These are phyloP conservation scores for Julus scandinavius DNA, from an alignment of 2,888 invertebrate genomes.

Conservation along the genomic window DNA sequence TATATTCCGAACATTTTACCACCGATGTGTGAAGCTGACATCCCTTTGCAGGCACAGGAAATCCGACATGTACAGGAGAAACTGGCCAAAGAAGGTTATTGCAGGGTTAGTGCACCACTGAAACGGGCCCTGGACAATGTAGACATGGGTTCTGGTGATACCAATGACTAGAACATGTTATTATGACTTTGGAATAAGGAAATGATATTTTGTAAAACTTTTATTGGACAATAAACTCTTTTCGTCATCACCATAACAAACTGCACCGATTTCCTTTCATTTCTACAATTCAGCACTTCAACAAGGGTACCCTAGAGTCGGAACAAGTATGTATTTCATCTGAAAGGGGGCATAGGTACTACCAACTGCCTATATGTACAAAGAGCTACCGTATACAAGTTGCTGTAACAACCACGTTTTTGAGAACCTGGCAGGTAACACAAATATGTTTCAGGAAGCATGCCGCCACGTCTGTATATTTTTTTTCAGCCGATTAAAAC, in stretches of 20 bases:
- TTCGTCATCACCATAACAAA: neutral
- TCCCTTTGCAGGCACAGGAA: conserved; percentile 55
- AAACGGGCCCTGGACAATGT: conserved; percentile 48
- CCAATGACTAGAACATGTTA: neutral
- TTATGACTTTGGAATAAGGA: neutral
- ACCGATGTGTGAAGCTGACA: conserved; percentile 55
- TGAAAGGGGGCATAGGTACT: neutral
- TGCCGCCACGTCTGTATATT: no score
- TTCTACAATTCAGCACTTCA: neutral
- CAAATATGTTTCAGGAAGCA: no score
- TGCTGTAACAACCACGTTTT: neutral
- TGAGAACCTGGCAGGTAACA: no score
- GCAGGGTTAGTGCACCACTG: conserved; percentile 25
- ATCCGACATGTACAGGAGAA: conserved; percentile 52
- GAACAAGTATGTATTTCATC: neutral
- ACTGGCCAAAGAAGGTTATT: conserved; percentile 53
- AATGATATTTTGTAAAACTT: neutral
- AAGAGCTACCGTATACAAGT: neutral
- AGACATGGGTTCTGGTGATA: neutral
- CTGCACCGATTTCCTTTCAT: neutral
- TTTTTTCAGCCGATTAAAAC: no score
- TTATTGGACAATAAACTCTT: conserved; percentile 1
- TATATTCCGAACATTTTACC: conserved; percentile 57
- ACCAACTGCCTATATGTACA: neutral
- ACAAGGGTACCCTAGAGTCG: neutral